Evolutionary conservation across 1,140 invertebrate genomes (phyloP).

Genomic region (Pteromalus puparum): DNA sequence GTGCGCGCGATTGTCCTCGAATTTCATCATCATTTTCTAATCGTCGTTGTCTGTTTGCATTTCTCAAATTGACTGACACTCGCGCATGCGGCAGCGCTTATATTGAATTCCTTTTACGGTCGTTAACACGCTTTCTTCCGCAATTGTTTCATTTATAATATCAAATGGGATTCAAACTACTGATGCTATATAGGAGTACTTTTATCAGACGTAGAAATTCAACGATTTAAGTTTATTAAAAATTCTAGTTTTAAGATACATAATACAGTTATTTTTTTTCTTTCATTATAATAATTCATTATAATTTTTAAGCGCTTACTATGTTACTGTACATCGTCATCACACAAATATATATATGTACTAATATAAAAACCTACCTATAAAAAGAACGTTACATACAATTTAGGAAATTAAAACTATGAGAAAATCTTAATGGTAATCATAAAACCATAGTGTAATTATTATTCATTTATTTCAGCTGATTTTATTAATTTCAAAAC

Average conservation of each 20-base stretch:
- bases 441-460: neutral
- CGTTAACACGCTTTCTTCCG: no score
- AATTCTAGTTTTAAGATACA: conserved; percentile 35
- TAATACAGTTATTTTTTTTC: conserved; percentile 25
- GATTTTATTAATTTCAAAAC: neutral
- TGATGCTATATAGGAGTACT: neutral
- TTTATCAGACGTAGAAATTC: neutral
- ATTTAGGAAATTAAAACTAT: conserved; percentile 35
- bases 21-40: no score
- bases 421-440: conserved; percentile 1
- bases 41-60: no score
- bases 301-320: conserved; percentile 15
- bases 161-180: neutral
- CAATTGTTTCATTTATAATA: no score
- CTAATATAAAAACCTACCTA: conserved; percentile 40
- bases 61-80: no score
- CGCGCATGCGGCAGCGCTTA: no score
- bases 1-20: no score
- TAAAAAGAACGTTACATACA: conserved; percentile 14
- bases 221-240: conserved; percentile 37
- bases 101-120: neutral
- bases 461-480: neutral
- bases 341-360: conserved; percentile 35
- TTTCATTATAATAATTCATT: no score
- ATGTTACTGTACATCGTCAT: conserved; percentile 46